These are phyloP conservation scores for Agapostemon virescens DNA, from an alignment of 2,888 invertebrate genomes.

Conservation along the genomic window DNA sequence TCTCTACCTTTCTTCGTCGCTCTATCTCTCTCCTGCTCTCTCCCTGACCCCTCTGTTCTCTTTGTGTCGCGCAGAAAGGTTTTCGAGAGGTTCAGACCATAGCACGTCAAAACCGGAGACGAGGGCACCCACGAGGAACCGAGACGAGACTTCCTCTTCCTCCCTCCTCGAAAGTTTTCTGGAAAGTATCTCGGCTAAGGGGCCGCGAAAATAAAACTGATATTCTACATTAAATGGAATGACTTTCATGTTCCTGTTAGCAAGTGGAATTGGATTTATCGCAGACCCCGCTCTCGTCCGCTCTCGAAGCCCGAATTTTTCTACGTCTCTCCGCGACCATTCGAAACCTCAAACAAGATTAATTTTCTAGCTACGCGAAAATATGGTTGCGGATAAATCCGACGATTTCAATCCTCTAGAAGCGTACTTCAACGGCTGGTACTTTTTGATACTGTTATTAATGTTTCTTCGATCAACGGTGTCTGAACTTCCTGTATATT, in stretches of 20 bases:
- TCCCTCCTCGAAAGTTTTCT: slow-evolving; percentile 45
- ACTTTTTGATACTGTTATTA: not conserved
- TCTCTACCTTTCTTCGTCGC: no score
- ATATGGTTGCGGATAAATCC: not conserved
- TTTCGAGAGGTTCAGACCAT: slow-evolving; percentile 59
- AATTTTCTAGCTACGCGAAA: not conserved
- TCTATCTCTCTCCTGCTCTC: not conserved
- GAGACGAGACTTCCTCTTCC: slow-evolving; percentile 65
- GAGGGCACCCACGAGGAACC: slow-evolving; percentile 61
- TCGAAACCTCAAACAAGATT: not conserved
- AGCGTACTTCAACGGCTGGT: not conserved
- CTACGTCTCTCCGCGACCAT: not conserved
- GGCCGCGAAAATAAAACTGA: slow-evolving; percentile 51
- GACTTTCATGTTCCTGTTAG: slow-evolving; percentile 14
- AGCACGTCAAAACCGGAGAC: slow-evolving; percentile 67
- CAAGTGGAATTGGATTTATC: slow-evolving; percentile 17
- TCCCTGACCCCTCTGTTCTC: slow-evolving; percentile 36
- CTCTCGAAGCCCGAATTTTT: not conserved
- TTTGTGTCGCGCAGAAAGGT: slow-evolving; percentile 64
- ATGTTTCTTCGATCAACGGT: not conserved
- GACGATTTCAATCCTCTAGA: not conserved
- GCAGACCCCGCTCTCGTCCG: not conserved
- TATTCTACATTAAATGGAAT: slow-evolving; percentile 50
- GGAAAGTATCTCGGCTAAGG: slow-evolving; percentile 39
- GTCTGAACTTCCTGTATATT: not conserved